Base-by-base conservation (phyloP, 2,113 vertebrate genomes). In the Lates calcarifer region DNA sequence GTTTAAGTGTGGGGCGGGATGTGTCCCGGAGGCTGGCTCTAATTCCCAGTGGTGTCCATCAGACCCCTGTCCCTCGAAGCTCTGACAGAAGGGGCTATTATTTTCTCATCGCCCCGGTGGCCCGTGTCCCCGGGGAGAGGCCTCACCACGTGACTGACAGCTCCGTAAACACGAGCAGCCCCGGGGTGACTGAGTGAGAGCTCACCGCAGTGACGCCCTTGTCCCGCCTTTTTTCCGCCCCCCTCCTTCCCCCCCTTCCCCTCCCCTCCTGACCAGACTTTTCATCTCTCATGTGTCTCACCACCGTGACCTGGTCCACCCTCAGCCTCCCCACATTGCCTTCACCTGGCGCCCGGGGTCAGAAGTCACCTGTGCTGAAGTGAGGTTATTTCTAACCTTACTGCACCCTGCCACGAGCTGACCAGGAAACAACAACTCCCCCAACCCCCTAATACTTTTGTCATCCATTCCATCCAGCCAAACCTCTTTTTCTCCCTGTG, bases 11-110 rank as follows among this genome's bases (percentile, higher is more conserved):
- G 68, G 90, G 89, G 92, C 82, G 91, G 92, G 89, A 64, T 45
- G 26, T 43, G 74, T 85, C 93, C 91, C 89, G 90, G 81, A 88
- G 92, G 82, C 80, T 85, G 83, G 51, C 75, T 91, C 81, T 90
- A 93, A 94, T 94, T 95, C 93, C 93, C 84, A 17, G 33, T 58
- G 90, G 94, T 95, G 91, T 95, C 93, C 92, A 93, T 96, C 92
- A 94, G 90, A 95, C 93, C 93, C 91, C 90, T 93, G 93, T 95
- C 95, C 93, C 93, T 76, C 41, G 76, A 85, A 93, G 93, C 87
- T 93, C 87, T 94, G 94, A 93, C 94, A 96, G 95, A 94, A 92
- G 81, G 91, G 81, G 89, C 78, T 95, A 94, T 95, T 95, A 95
- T 95, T 95, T 96, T 94, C 90, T 89, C 57, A 68, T 93, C 83